phyloP scores from a whole-genome alignment of 2,888 invertebrate genomes.

The Drosophila mulleri region DNA sequence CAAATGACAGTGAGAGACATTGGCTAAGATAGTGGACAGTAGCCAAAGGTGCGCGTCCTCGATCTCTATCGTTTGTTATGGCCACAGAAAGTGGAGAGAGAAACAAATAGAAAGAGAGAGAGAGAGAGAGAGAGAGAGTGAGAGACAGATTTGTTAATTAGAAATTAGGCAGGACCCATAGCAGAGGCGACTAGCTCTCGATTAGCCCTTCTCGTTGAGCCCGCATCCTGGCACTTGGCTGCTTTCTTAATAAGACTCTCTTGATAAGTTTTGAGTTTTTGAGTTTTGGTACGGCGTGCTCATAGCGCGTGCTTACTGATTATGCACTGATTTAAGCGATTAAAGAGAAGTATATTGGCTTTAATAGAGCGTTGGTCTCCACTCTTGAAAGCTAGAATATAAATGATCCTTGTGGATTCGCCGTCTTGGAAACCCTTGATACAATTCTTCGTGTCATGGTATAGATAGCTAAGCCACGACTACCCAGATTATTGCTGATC shows the following conservation, averaged over 20 bases:
- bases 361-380: too few species aligned
- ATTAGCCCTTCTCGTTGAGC: constrained; percentile 22
- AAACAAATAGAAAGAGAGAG: not conserved
- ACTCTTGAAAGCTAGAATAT: too few species aligned
- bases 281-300: not conserved
- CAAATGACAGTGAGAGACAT: constrained; percentile 21
- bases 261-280: not conserved
- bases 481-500: not conserved
- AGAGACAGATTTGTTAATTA: constrained; percentile 47
- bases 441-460: too few species aligned
- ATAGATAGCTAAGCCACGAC: not conserved
- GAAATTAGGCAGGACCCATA: constrained; percentile 38
- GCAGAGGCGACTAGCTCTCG: constrained; percentile 1
- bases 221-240: constrained; percentile 33
- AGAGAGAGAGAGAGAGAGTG: not conserved
- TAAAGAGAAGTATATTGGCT: not conserved
- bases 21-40: constrained; percentile 26
- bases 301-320: not conserved
- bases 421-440: not conserved
- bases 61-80: not conserved
- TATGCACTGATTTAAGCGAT: too few species aligned
- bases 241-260: constrained; percentile 9
- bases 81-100: not conserved
- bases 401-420: not conserved
- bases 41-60: constrained; percentile 29